Evolutionary conservation across 64 coral and sea anemone species (phyloP).

Genomic region (Acropora tenuis): DNA sequence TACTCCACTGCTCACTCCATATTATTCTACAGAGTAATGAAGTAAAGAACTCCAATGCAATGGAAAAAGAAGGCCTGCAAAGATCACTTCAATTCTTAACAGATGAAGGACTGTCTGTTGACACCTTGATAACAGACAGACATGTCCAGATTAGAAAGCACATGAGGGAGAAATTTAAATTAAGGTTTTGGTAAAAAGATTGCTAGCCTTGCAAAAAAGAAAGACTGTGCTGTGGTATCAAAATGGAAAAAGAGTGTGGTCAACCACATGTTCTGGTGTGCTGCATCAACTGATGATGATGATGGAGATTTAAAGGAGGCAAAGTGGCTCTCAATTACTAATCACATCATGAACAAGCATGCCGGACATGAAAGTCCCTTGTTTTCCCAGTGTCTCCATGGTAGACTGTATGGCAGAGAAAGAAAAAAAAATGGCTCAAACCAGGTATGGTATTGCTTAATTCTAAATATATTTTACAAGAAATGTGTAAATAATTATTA

Average conservation of each 20-base stretch:
- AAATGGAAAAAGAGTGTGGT: conserved; percentile 66
- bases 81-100: background rate
- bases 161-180: conserved; percentile 1
- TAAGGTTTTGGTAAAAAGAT: conserved; percentile 62
- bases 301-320: conserved; percentile 9
- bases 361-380: conserved; percentile 34
- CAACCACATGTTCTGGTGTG: conserved; percentile 66
- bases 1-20: background rate
- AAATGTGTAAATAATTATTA: background rate
- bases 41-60: conserved; percentile 52
- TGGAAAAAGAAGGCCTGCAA: conserved; percentile 42
- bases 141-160: conserved; percentile 48
- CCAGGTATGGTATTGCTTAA: conserved; percentile 40
- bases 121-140: conserved; percentile 34
- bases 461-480: too few species aligned
- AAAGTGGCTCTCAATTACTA: conserved; percentile 57
- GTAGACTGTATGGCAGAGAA: conserved; percentile 57
- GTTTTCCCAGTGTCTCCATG: conserved; percentile 50
- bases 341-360: conserved; percentile 56
- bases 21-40: conserved; percentile 46
- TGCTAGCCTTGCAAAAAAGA: conserved; percentile 44
- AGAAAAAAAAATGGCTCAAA: conserved; percentile 65
- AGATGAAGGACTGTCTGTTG: background rate
- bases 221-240: conserved; percentile 45
- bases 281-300: conserved; percentile 51